These are phyloP conservation scores for Cinclus cinclus DNA, from an alignment of 2,113 vertebrate genomes.

Conservation along the genomic window DNA sequence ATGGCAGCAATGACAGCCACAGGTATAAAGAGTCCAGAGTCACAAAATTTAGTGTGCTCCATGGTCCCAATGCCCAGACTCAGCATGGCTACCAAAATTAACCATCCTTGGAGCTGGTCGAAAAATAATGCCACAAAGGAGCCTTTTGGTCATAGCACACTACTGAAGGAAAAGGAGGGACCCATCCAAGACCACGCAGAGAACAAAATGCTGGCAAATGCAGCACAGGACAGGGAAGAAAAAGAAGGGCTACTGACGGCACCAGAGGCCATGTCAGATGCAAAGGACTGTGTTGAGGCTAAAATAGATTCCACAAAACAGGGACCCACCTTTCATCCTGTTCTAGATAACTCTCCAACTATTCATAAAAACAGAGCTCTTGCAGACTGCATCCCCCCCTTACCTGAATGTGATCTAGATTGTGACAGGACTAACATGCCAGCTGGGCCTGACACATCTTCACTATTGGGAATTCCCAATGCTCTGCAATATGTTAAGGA, in stretches of 20 bases:
- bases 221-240: neutral
- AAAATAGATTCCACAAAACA: neutral
- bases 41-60: constrained; percentile 60
- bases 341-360: neutral
- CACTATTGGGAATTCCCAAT: neutral
- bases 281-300: neutral
- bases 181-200: neutral
- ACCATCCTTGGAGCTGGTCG: constrained; percentile 62
- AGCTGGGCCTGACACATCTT: neutral
- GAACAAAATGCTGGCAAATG: neutral
- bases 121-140: constrained; percentile 18
- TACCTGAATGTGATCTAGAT: neutral
- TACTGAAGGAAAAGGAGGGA: neutral
- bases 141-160: neutral
- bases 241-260: neutral
- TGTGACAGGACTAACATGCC: neutral
- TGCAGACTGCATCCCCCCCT: neutral
- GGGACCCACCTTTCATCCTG: neutral
- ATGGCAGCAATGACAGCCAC: constrained; percentile 39
- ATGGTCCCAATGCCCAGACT: constrained; percentile 48
- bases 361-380: neutral
- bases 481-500: neutral
- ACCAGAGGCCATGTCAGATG: neutral
- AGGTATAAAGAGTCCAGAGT: constrained; percentile 27
- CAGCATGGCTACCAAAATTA: constrained; percentile 65